Conservation (phyloP, 2,113 vertebrate genomes). For the Tympanuchus pallidicinctus region DNA sequence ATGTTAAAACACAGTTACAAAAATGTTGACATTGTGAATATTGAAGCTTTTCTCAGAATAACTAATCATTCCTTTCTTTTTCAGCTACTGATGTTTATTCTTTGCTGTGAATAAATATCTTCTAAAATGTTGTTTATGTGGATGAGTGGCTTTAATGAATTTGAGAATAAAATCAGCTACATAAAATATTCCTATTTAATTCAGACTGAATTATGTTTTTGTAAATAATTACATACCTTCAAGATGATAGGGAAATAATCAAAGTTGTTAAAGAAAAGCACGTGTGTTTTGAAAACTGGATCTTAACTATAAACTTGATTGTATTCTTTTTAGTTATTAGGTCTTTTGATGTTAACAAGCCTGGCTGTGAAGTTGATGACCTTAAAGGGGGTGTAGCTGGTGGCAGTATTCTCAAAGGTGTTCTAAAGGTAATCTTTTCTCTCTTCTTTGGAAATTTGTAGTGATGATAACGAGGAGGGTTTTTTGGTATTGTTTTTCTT, state of each 20-base stretch:
- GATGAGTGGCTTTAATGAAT: background rate
- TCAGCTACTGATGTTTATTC: background rate
- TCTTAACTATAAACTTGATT: background rate
- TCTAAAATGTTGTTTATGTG: background rate
- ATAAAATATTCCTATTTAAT: background rate
- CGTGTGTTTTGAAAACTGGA: background rate
- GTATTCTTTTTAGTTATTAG: slow-evolving; percentile 88
- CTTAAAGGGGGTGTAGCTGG: slow-evolving; percentile 97
- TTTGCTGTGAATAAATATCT: background rate
- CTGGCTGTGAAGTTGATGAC: slow-evolving; percentile 98
- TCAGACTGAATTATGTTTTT: background rate
- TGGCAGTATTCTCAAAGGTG: slow-evolving; percentile 97
- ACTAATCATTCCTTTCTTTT: background rate
- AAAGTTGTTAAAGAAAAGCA: background rate
- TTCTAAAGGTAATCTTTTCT: slow-evolving; percentile 88
- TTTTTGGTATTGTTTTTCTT: background rate
- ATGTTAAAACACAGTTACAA: background rate
- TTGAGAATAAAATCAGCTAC: background rate
- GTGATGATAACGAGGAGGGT: background rate
- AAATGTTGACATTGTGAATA: background rate
- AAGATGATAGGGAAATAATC: background rate
- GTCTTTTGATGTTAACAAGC: slow-evolving; percentile 98
- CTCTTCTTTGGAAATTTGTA: background rate
- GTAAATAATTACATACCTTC: background rate
- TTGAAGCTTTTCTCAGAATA: background rate